A percentile compares a stretch with the other conserved stretches of the same genome.
Conservation (phyloP, 2,888 invertebrate genomes). For the Rhamphomyia laevipes region DNA sequence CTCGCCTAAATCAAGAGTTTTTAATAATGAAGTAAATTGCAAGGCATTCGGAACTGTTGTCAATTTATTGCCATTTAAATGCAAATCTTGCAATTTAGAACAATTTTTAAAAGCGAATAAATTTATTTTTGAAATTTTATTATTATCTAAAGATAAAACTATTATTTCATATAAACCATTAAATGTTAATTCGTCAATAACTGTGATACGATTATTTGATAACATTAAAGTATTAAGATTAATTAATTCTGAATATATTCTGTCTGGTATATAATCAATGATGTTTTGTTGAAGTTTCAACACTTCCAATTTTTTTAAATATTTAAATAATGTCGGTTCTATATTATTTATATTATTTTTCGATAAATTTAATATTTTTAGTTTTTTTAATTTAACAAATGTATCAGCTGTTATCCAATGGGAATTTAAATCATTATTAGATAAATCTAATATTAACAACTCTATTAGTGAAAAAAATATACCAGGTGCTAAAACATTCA, state of each 20-base stretch:
- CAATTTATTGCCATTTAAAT: conserved; percentile 77
- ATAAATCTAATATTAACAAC: conserved; percentile 67
- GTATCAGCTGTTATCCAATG: conserved; percentile 77
- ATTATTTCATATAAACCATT: conserved; percentile 78
- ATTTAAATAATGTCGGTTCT: conserved; percentile 71
- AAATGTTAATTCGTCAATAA: conserved; percentile 70
- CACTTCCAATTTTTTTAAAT: conserved; percentile 71
- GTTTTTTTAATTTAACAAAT: conserved; percentile 75
- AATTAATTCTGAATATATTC: conserved; percentile 77
- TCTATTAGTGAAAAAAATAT: conserved; percentile 72
- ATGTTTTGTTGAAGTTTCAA: conserved; percentile 76
- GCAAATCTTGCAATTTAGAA: conserved; percentile 76
- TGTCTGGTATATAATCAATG: conserved; percentile 70
- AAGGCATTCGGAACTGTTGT: conserved; percentile 68
- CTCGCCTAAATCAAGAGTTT: conserved; percentile 83
- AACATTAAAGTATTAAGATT: conserved; percentile 80
- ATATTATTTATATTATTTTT: conserved; percentile 73
- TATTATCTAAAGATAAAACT: conserved; percentile 73
- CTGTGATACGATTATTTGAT: conserved; percentile 73
- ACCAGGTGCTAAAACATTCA: conserved; percentile 73
- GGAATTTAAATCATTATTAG: conserved; percentile 72
- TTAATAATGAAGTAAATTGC: conserved; percentile 69
- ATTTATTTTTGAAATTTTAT: conserved; percentile 68
- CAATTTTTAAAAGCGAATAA: conserved; percentile 79
- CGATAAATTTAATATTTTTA: conserved; percentile 74